Conservation (phyloP, 2,797 vertebrate genomes). For the Betta splendens region DNA sequence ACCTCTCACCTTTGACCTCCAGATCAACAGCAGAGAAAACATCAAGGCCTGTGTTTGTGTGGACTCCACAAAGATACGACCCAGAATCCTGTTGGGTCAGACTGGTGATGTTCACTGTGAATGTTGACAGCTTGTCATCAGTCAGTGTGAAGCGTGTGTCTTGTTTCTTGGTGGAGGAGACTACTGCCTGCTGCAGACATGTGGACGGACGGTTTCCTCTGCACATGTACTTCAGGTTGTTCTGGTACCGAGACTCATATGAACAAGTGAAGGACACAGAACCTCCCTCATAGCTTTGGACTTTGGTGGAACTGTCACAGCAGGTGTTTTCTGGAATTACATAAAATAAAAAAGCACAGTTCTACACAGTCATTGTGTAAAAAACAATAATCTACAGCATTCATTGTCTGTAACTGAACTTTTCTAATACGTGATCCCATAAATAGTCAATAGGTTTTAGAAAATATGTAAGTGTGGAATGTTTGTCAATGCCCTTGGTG, state of each 20-base stretch:
- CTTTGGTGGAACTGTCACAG: conserved; percentile 6
- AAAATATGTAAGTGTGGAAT: too few relatives aligned
- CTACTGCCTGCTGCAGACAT: conserved; percentile 3
- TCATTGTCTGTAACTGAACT: too few relatives aligned
- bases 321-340: conserved; percentile 22
- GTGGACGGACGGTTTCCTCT: conserved; percentile 27
- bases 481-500: too few relatives aligned
- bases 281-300: conserved; percentile 12
- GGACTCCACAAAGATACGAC: conserved; percentile 57
- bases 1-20: too few relatives aligned
- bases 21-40: conserved; percentile 45
- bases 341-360: too few relatives aligned
- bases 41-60: conserved; percentile 12
- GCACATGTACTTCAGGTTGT: conserved; percentile 57
- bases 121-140: conserved; percentile 11
- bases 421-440: too few relatives aligned
- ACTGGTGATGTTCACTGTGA: conserved; percentile 44
- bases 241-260: neutral
- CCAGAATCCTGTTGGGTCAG: conserved; percentile 51
- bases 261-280: conserved; percentile 44
- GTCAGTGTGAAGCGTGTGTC: conserved; percentile 9
- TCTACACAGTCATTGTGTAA: too few relatives aligned
- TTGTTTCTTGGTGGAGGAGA: neutral
- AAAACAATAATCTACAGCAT: too few relatives aligned
- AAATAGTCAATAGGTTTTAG: too few relatives aligned